A percentile compares a stretch with the other conserved stretches of the same genome.
Evolutionary conservation across 2,113 vertebrate species (phyloP).

Genomic region (Cyprinodon variegatus): DNA sequence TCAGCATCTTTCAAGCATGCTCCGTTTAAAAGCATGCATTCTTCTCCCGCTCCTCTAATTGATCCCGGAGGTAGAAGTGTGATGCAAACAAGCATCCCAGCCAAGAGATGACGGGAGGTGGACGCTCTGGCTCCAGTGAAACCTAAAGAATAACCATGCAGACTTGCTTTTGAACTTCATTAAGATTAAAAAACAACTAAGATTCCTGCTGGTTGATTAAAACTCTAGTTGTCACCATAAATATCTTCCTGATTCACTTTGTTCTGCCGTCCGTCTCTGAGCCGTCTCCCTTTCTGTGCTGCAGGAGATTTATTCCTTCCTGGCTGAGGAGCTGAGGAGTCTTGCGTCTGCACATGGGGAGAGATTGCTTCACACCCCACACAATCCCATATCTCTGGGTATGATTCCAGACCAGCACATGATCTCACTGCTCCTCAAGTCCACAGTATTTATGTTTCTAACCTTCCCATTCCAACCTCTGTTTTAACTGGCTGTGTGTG

Average conservation of each 20-base stretch:
- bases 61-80: slow-evolving; percentile 52
- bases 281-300: slow-evolving; percentile 25
- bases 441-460: not conserved
- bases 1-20: slow-evolving; percentile 33
- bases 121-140: not conserved
- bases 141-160: not conserved
- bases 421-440: not conserved
- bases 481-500: not conserved
- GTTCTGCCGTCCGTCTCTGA: slow-evolving; percentile 19
- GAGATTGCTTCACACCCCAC: slow-evolving; percentile 89
- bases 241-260: slow-evolving; percentile 23
- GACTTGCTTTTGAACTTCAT: not conserved
- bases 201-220: slow-evolving; percentile 47
- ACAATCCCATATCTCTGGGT: slow-evolving; percentile 97
- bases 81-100: slow-evolving; percentile 8
- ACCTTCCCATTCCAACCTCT: not conserved
- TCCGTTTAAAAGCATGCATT: slow-evolving; percentile 9
- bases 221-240: slow-evolving; percentile 27
- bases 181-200: slow-evolving; percentile 9
- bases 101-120: not conserved
- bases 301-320: slow-evolving; percentile 92
- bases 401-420: slow-evolving; percentile 25
- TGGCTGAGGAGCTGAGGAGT: slow-evolving; percentile 88
- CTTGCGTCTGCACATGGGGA: slow-evolving; percentile 87
- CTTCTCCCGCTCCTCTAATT: slow-evolving; percentile 38